Evolutionary conservation across 1,140 invertebrate species (phyloP).

Genomic region (Drosophila eugracilis): DNA sequence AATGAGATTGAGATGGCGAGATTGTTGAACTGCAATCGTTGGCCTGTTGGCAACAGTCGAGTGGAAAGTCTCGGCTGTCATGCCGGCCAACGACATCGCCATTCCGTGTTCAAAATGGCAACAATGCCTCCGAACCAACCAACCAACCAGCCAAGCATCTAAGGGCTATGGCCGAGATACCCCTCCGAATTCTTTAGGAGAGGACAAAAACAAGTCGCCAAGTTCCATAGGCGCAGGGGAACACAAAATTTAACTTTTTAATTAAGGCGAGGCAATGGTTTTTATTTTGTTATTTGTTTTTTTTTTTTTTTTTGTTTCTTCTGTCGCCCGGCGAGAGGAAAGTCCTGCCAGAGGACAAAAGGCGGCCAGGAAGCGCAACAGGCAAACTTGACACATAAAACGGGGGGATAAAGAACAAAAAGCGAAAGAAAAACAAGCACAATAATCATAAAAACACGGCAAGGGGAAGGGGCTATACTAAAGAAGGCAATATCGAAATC

Average conservation of each 20-base stretch:
- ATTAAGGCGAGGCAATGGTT: conserved; percentile 74
- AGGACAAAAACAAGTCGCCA: conserved; percentile 34
- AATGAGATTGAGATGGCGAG: background rate
- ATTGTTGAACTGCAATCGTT: conserved; percentile 33
- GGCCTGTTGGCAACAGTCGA: background rate
- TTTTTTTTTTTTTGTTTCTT: conserved; percentile 34
- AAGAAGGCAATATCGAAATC: background rate
- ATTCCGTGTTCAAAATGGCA: conserved; percentile 8
- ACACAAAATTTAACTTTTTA: conserved; percentile 75
- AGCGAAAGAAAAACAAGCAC: conserved; percentile 20
- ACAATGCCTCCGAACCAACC: conserved; percentile 3
- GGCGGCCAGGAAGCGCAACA: conserved; percentile 56
- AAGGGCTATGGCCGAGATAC: too few relatives aligned
- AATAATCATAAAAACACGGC: conserved; percentile 43
- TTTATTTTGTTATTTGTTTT: conserved; percentile 50
- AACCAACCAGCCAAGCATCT: too few relatives aligned
- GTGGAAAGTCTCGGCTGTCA: conserved; percentile 33
- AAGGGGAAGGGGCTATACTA: conserved; percentile 1
- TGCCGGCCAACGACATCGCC: conserved; percentile 16
- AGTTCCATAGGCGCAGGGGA: conserved; percentile 58
- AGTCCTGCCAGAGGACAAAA: conserved; percentile 40
- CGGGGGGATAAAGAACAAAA: conserved; percentile 25
- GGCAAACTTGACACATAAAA: conserved; percentile 69
- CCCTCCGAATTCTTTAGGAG: too few relatives aligned
- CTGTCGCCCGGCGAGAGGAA: conserved; percentile 20